Evolutionary conservation across 1,140 invertebrate species (phyloP).

Genomic region (Scylla paramamosain): DNA sequence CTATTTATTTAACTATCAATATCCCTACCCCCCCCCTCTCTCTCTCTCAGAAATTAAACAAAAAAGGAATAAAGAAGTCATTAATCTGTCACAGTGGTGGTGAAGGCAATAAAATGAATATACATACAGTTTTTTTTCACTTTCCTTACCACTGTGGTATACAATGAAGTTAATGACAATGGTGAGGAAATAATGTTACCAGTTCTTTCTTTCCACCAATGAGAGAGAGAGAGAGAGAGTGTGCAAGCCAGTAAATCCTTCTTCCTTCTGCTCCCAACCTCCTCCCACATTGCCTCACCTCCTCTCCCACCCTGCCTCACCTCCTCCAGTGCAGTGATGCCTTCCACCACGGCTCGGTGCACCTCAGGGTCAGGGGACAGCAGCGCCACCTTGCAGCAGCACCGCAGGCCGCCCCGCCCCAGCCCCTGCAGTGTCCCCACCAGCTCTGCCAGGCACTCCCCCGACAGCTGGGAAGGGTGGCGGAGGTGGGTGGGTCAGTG

Average conservation of each 20-base stretch:
- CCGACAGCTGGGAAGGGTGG: constrained; percentile 34
- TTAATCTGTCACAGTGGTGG: too few relatives aligned
- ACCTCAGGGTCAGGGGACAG: constrained; percentile 41
- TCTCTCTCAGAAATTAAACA: too few relatives aligned
- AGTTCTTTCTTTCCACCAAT: too few relatives aligned
- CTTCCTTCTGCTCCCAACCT: too few relatives aligned
- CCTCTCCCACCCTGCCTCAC: background rate
- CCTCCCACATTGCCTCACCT: too few relatives aligned
- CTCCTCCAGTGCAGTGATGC: constrained; percentile 47
- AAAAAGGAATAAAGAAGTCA: too few relatives aligned
- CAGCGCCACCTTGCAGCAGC: constrained; percentile 67
- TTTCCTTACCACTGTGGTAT: too few relatives aligned
- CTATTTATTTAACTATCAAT: background rate
- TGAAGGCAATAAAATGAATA: too few relatives aligned
- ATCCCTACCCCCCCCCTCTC: too few relatives aligned
- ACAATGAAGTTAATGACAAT: too few relatives aligned
- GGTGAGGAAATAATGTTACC: too few relatives aligned
- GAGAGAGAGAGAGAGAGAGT: background rate
- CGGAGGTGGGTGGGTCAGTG: background rate
- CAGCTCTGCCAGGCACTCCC: background rate
- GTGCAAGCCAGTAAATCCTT: background rate
- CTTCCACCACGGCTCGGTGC: constrained; percentile 3
- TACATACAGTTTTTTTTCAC: too few relatives aligned
- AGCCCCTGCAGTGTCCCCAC: constrained; percentile 49
- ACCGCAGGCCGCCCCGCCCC: constrained; percentile 37